Evolutionary conservation across 2,888 invertebrate species (phyloP).

Genomic region (Drosophila villosipedis): DNA sequence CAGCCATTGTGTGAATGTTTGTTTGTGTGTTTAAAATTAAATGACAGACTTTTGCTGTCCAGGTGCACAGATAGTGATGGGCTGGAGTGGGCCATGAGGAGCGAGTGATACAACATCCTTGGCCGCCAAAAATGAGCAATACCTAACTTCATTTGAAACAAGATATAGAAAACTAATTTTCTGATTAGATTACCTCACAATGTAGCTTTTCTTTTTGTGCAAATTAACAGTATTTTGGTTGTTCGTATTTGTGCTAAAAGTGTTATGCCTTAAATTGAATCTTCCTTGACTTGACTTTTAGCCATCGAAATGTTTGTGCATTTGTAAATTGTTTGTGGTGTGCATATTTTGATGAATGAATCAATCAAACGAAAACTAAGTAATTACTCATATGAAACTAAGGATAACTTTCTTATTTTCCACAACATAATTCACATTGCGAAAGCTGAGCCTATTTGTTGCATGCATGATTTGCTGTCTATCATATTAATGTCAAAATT

Average conservation of each 20-base stretch:
- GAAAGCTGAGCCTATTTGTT: not conserved
- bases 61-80: not conserved
- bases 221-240: not conserved
- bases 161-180: constrained; percentile 69
- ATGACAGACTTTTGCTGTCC: not conserved
- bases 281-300: not conserved
- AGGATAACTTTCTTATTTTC: not conserved
- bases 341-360: not conserved
- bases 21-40: not conserved
- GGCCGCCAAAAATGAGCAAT: constrained; percentile 53
- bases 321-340: not conserved
- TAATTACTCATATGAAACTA: not conserved
- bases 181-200: constrained; percentile 68
- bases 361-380: not conserved
- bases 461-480: not conserved
- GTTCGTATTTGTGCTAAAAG: not conserved
- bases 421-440: not conserved
- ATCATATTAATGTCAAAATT: not conserved
- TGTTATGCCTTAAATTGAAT: not conserved
- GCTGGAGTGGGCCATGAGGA: not conserved
- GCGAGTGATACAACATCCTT: constrained; percentile 22
- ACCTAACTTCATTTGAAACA: constrained; percentile 59
- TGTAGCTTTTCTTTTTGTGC: constrained; percentile 37
- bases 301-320: not conserved
- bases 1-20: constrained; percentile 7